phyloP scores from a whole-genome alignment of 2,797 vertebrate genomes.

The Ispidina picta region DNA sequence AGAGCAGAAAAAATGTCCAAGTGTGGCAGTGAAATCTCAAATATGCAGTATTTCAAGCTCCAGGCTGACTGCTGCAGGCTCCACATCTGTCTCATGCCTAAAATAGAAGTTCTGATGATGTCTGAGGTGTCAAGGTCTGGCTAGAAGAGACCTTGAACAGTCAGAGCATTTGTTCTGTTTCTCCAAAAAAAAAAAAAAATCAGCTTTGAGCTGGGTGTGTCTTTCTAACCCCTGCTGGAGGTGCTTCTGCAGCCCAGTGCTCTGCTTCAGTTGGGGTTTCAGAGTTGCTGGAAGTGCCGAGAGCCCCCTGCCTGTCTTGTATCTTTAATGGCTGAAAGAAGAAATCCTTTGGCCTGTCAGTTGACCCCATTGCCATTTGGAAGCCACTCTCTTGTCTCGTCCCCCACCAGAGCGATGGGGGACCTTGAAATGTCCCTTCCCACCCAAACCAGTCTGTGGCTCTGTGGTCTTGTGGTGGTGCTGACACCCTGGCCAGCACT shows the following conservation, averaged over 20 bases:
- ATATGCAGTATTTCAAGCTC: conserved; percentile 24
- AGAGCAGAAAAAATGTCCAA: neutral
- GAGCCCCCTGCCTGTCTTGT: neutral
- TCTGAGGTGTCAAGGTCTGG: conserved; percentile 41
- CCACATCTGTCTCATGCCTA: neutral
- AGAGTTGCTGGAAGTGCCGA: neutral
- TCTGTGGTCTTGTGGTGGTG: neutral
- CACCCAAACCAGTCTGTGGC: neutral
- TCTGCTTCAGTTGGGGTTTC: neutral
- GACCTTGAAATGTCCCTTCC: neutral
- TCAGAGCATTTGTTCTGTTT: neutral
- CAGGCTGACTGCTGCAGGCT: neutral
- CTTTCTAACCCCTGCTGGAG: neutral
- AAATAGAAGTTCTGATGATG: neutral
- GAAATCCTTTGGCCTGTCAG: no score
- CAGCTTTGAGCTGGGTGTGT: neutral
- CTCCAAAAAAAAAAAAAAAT: neutral
- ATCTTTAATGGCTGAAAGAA: neutral
- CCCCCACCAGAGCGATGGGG: no score
- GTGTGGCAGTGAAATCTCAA: neutral
- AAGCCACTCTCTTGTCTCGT: no score
- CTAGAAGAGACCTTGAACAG: neutral
- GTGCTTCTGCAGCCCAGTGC: neutral
- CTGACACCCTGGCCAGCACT: neutral
- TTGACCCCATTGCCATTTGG: no score